Evolutionary conservation across 2,113 vertebrate species (phyloP), one percentile per base, ranked within the genome.

Genomic region (Atherinomorus stipes): DNA sequence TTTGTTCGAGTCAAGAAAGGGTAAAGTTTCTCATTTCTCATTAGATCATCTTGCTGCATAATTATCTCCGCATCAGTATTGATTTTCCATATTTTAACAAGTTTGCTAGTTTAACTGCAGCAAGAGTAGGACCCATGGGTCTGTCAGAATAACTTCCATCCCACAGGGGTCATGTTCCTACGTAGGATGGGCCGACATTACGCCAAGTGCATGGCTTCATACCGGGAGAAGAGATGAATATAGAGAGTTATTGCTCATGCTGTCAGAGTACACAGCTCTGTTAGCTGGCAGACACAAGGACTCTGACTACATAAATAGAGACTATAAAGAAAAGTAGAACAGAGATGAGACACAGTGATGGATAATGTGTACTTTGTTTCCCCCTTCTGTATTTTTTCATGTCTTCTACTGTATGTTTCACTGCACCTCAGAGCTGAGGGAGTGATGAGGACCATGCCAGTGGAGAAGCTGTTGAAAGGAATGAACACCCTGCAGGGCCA

Each of bases 1-100:
- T 99, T 99, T 88, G 96, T 94, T 47, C 94, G 98, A 93, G 97
- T 99, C 87, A 99, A 99, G 92, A 96, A 98, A 95, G 98, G 98
- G 98, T 99, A 94, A 89, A 87, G 40, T 66, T 68, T 60, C 22
- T 73, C 37, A 54, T 72, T 50, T 63, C 28, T 69, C 44, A 31
- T 54, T 34, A 34, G 31, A 3, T 28, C 28, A 34, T 34, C 31
- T 34, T 34, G 5, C 31, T 34, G 31, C 31, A 34, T 25, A 22
- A 68, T 52, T 8, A n/a, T 67, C 56, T 64, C 45, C 69, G 26
- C 16, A 26, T 51, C 26, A 4, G 31, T 65, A 66, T 75, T 18
- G 10, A 51, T 22, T 51, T 69, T 49, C 23, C 18, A 26, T 49
- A 40, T 13, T 9, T 38, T 12, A 37, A 23, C 44, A 54, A 25